These are phyloP conservation scores for Xenops minutus DNA, from an alignment of 2,797 vertebrate genomes.

Conservation along the genomic window DNA sequence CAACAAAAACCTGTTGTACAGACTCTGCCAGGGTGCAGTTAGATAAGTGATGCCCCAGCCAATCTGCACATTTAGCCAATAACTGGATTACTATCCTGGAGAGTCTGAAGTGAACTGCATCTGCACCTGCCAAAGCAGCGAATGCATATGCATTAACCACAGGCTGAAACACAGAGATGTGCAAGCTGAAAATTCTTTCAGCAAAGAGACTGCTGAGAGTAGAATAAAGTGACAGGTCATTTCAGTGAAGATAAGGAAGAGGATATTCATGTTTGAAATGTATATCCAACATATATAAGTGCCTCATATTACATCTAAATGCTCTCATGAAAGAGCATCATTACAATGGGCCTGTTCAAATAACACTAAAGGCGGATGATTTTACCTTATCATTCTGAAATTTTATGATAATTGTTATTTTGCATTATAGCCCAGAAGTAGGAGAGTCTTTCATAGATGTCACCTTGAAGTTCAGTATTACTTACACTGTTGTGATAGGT, in stretches of 20 bases:
- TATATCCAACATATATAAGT: not conserved
- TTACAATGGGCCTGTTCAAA: not conserved
- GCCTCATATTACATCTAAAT: not conserved
- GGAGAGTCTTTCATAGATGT: not conserved
- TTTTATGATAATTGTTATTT: not conserved
- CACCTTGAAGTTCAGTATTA: not conserved
- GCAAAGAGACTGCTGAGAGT: not conserved
- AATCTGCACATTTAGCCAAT: not conserved
- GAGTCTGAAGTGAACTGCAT: not conserved
- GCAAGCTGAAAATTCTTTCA: not conserved
- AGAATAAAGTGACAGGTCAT: not conserved
- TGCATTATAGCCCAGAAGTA: not conserved
- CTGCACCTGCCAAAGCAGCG: not conserved
- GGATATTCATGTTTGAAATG: not conserved
- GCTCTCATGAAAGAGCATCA: not conserved
- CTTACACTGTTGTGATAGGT: too few species aligned
- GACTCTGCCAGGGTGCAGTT: not conserved
- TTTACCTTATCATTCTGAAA: not conserved
- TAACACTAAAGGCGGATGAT: not conserved
- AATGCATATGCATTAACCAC: not conserved
- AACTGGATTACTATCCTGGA: not conserved
- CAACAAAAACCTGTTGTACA: not conserved
- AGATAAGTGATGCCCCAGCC: not conserved
- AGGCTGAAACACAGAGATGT: not conserved
- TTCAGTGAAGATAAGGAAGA: not conserved